Conservation (phyloP, 92 coral and sea anemone genomes). For the Heliopora coerulea region DNA sequence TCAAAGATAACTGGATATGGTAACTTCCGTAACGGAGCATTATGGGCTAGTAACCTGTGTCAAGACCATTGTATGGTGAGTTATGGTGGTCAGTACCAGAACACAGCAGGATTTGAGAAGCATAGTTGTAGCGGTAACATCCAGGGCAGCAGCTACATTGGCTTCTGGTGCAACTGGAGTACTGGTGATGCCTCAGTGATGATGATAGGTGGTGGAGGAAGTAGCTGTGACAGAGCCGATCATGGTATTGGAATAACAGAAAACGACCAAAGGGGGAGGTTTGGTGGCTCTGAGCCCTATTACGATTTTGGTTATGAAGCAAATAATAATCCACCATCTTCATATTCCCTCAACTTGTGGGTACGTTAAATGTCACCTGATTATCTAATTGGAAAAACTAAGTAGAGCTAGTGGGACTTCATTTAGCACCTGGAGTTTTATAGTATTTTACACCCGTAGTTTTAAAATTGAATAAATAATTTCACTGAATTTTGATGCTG, state of each 20-base stretch:
- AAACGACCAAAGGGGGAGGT: background rate
- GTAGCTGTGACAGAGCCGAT: constrained; percentile 42
- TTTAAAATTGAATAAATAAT: no score
- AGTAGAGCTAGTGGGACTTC: no score
- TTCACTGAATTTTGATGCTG: no score
- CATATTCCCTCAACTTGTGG: constrained; percentile 51
- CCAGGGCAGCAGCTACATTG: constrained; percentile 4
- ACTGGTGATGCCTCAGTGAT: constrained; percentile 13
- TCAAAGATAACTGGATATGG: constrained; percentile 52
- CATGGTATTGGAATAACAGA: no score
- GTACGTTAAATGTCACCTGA: constrained; percentile 36
- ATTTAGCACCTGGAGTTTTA: no score
- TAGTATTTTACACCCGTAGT: no score
- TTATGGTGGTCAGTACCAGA: constrained; percentile 54
- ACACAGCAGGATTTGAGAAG: constrained; percentile 47
- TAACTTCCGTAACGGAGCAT: constrained; percentile 44
- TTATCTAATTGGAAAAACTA: no score
- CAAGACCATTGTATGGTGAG: constrained; percentile 51
- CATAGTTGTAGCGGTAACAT: constrained; percentile 51
- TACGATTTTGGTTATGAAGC: constrained; percentile 46
- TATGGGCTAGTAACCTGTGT: constrained; percentile 59
- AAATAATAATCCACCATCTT: background rate
- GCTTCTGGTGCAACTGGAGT: constrained; percentile 62
- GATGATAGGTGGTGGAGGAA: constrained; percentile 52
- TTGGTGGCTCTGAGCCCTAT: background rate